Base-by-base conservation (phyloP, 2,797 vertebrate genomes). In the Benthosema pterotum region DNA sequence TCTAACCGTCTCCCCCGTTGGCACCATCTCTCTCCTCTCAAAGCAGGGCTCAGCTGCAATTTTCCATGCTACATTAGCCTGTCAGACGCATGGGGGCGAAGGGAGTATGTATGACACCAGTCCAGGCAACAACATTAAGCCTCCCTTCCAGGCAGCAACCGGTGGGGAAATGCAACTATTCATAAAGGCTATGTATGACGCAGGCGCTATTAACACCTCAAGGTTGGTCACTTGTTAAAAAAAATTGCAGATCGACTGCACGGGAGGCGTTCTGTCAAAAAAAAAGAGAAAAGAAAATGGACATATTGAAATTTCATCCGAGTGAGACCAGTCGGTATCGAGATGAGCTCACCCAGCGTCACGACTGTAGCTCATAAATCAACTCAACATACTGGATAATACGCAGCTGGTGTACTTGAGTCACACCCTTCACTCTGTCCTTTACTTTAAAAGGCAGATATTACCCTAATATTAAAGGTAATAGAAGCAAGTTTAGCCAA, bases 381-480 rank as follows among this genome's bases (percentile, higher is more conserved):
- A 69, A 25, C 15, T 46, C 5, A 47, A 25, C 52, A 12, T 46
- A 22, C 46, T 18, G 53, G 12, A 7, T 5, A 14, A 7, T 5
- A 14, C 13, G 50, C 73, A 81, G 82, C 77, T 78, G 80, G 75
- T 60, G 16, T 11, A 50, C n/a, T 13, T 51, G 19, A 65, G 53
- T 75, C 61, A 42, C 56, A 42, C 14, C 38, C 28, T 28, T 67
- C 52, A 52, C 25, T 65, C 57, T 45, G 5, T 52, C 16, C 59
- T 67, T 19, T 6, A 38, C 75, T 66, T 6, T 32, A 32, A 57
- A 50, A 54, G 69, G 65, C 52, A 65, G 19, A 16, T 4, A 68
- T 69, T 70, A 52, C 14, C 50, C 47, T 32, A 6, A 69, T 63
- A n/a, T n/a, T n/a, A n/a, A n/a, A n/a, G n/a, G n/a, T n/a, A n/a